Conservation (phyloP, 2,113 vertebrate genomes). For the Hyaena hyaena region DNA sequence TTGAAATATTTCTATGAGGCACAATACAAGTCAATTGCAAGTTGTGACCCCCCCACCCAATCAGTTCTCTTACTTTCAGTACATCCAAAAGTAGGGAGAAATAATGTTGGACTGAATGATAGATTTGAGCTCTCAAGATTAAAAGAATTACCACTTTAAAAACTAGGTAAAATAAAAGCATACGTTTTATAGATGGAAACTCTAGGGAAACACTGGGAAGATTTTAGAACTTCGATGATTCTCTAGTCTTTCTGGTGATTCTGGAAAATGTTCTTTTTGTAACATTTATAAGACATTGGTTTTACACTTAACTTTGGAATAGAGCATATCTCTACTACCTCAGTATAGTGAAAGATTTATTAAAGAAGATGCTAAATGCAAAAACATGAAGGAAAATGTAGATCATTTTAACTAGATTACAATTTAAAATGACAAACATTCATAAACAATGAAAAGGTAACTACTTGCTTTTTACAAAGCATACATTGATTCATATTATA, state of each 20-base stretch:
- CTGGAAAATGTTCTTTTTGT: neutral
- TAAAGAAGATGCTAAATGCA: neutral
- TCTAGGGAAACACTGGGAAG: neutral
- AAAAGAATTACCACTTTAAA: neutral
- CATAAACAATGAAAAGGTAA: neutral
- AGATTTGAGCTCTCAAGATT: neutral
- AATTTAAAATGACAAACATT: constrained; percentile 6
- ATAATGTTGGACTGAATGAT: neutral
- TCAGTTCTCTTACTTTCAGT: neutral
- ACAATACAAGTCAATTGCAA: neutral
- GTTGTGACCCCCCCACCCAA: neutral
- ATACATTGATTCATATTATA: neutral
- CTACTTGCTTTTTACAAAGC: neutral
- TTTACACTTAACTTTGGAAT: neutral
- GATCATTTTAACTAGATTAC: neutral
- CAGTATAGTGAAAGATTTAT: neutral
- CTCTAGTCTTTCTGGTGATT: neutral
- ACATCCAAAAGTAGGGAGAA: neutral
- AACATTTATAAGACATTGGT: neutral
- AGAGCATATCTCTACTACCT: neutral
- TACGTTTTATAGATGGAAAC: neutral
- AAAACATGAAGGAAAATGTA: neutral
- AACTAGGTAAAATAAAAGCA: neutral
- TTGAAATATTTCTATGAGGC: neutral
- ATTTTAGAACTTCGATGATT: neutral